Evolutionary conservation across 2,113 vertebrate genomes (phyloP).

Genomic region (Gorsachius goisagi): DNA sequence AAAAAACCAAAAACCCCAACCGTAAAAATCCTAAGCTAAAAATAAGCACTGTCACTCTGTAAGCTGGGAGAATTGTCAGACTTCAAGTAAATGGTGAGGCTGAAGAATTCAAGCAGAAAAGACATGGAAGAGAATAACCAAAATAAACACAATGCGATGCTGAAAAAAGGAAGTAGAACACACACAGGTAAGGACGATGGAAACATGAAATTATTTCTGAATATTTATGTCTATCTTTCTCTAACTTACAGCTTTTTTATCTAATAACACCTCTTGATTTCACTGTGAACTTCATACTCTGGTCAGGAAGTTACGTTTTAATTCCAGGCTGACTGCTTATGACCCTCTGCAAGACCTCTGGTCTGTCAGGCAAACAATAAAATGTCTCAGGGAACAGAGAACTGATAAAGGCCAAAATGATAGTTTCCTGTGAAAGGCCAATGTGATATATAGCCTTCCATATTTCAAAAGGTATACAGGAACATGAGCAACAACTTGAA

Average conservation of each 20-base stretch:
- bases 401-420: neutral
- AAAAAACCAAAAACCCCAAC: neutral
- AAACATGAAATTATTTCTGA: neutral
- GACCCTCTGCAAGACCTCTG: neutral
- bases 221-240: neutral
- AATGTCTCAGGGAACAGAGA: neutral
- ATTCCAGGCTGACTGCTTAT: neutral
- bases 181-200: neutral
- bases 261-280: neutral
- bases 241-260: neutral
- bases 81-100: neutral
- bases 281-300: neutral
- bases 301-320: neutral
- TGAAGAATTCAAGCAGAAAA: neutral
- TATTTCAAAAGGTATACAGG: neutral
- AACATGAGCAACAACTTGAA: neutral
- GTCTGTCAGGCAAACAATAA: neutral
- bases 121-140: neutral
- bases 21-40: neutral
- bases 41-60: neutral
- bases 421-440: slow-evolving; percentile 18
- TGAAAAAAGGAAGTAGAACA: neutral
- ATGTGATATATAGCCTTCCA: neutral
- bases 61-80: neutral
- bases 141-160: neutral